Base-by-base conservation (phyloP, 2,888 invertebrate species). In the Machimus rusticus region DNA sequence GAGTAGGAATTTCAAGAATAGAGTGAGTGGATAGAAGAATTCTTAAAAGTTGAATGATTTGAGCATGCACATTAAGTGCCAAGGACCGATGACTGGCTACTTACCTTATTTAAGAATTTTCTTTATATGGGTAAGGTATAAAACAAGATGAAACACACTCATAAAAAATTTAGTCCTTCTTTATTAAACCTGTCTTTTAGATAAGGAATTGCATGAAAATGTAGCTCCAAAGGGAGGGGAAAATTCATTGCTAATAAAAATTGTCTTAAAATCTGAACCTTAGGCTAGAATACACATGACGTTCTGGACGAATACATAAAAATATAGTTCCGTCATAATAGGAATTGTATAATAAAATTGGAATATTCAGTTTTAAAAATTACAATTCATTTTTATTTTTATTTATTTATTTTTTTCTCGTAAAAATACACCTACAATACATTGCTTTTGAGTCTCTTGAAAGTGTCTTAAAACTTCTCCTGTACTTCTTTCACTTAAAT, bases 401-500 rank as follows among this genome's bases (percentile, higher is more conserved):
- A 74, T 34, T 31, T 31, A n/a, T 3, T 12, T 9, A n/a, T n/a
- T 74, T 74, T 34, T 34, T 5, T 34, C 43, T 43, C 74, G 23
- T 34, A 85, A 46, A 74, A 85, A 85, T 46, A 74, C 43, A 85
- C 74, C 85, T 85, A 85, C 76, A 84, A 87, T 84, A 87, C 74
- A 87, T 87, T 87, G 87, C 87, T 87, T 87, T 87, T 87, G 87
- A 87, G 87, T 87, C 87, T 87, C 87, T 87, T 84, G 76, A 76
- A 39, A 76, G 14, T 85, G 39, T 82, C 82, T 85, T 85, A 85
- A 46, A 46, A 74, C 51, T 39, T 74, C 66, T 66, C 66, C 66
- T 66, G 66, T 66, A 66, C 28, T 51, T 57, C 82, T 19, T 43
- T 82, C 51, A 34, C 76, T 46, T 23, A 46, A 79, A 46, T 43